Evolutionary conservation across 2,113 vertebrate genomes (phyloP).

Genomic region (Oncorhynchus tshawytscha): DNA sequence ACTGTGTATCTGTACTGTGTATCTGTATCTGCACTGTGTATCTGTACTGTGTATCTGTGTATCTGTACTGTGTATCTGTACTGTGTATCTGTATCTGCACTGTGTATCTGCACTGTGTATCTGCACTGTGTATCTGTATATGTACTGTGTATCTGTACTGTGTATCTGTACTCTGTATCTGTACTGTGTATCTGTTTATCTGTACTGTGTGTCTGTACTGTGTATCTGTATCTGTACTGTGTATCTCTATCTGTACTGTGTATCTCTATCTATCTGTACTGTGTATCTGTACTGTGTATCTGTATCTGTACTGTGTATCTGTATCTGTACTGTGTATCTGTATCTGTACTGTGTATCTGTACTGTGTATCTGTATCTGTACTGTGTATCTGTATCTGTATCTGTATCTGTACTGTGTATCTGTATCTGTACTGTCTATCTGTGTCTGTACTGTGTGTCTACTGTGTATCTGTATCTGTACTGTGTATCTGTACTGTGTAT

Average conservation of each 20-base stretch:
- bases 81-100: not conserved
- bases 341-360: not conserved
- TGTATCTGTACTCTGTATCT: not conserved
- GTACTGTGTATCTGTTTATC: not conserved
- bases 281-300: not conserved
- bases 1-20: too few relatives aligned
- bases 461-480: not conserved
- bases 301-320: not conserved
- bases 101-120: too few relatives aligned
- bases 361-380: too few relatives aligned
- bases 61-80: not conserved
- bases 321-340: too few relatives aligned
- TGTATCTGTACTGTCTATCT: not conserved
- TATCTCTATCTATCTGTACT: not conserved
- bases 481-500: too few relatives aligned
- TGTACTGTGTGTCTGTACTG: not conserved
- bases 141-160: not conserved
- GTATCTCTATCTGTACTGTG: not conserved
- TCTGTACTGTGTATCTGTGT: not conserved
- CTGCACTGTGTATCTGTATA: too few relatives aligned
- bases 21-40: too few relatives aligned
- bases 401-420: too few relatives aligned
- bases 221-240: not conserved
- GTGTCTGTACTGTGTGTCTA: accelerated
- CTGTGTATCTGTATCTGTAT: too few relatives aligned